Conservation (phyloP, 2,888 invertebrate species). For the Drosophila hawaiiensis region DNA sequence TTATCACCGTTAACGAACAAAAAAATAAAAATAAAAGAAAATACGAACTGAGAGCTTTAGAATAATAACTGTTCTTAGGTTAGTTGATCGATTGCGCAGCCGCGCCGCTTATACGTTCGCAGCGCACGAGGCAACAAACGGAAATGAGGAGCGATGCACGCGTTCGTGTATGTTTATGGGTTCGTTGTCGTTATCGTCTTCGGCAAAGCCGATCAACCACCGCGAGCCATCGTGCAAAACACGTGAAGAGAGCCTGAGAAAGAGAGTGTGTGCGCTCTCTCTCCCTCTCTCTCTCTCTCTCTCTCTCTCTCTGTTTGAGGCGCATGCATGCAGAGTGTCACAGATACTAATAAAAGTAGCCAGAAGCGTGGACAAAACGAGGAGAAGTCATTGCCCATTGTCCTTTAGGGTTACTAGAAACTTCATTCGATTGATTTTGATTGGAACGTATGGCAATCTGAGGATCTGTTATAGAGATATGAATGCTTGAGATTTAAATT, state of each 20-base stretch:
- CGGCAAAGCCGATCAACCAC: constrained; percentile 50
- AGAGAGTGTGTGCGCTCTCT: not conserved
- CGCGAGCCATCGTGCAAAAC: constrained; percentile 2
- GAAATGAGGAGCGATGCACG: constrained; percentile 64
- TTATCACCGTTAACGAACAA: constrained; percentile 31
- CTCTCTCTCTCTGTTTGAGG: not conserved
- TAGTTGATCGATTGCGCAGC: not conserved
- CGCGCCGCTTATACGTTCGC: constrained; percentile 55
- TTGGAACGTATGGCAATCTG: constrained; percentile 7
- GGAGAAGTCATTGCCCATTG: constrained; percentile 24
- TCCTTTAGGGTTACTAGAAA: constrained; percentile 9
- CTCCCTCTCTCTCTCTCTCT: not conserved
- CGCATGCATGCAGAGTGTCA: not conserved
- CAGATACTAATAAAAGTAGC: constrained; percentile 23
- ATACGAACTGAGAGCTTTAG: not conserved
- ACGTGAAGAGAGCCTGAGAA: not conserved
- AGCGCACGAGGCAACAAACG: constrained; percentile 71
- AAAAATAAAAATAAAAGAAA: constrained; percentile 2
- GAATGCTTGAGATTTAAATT: not conserved
- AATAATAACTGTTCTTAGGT: not conserved
- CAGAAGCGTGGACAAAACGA: constrained; percentile 22
- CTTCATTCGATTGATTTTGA: not conserved
- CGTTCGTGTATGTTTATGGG: constrained; percentile 44
- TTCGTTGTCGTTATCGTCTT: constrained; percentile 29
- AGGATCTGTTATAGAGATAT: not conserved